Base-by-base conservation (phyloP, 2,113 vertebrate species). In the Sula dactylatra region DNA sequence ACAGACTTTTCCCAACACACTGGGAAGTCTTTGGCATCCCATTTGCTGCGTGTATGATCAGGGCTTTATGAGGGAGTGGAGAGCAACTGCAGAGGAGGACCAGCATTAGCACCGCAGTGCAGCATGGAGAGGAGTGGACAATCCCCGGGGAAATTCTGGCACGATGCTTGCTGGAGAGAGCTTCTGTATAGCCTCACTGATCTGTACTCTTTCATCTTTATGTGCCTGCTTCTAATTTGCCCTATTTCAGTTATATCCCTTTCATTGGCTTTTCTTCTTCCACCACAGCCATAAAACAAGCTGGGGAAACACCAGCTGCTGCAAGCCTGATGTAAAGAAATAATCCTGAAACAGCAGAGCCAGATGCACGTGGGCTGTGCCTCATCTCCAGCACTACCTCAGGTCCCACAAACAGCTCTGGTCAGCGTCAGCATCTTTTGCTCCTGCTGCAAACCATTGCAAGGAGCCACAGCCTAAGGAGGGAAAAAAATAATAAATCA, bases 191-290 rank as follows among this genome's bases (percentile, higher is more conserved):
- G 74, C 90, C 70, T 73, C 44, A 6, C 74, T 84, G 65, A 64
- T 95, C 71, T 65, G 16, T 32, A 8, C 82, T 88, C 83, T 96
- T 97, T 97, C 94, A 96, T 96, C 93, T 96, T 94, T 88, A 72
- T 90, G 84, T 73, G 88, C 62, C 76, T 88, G 61, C 69, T 66
- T 89, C 85, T 92, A 52, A 94, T 80, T 97, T 72, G 86, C 45
- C 64, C 78, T 95, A 1, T 90, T 94, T 96, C 71, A 79, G 65
- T 96, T 96, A 91, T 82, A 85, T 93, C 78, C 85, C 45, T 95
- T 93, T 96, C 94, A 85, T 10, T 90, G 94, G 86, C 88, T 97
- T 94, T 96, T 86, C 80, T 91, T 84, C 74, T 97, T 94, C 58
- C 71, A 90, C 56, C 69, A 79, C 74, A 91, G 93, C 90, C 27